phyloP scores from a whole-genome alignment of 2,797 vertebrate species.

The Oreonectes daqikongensis region DNA sequence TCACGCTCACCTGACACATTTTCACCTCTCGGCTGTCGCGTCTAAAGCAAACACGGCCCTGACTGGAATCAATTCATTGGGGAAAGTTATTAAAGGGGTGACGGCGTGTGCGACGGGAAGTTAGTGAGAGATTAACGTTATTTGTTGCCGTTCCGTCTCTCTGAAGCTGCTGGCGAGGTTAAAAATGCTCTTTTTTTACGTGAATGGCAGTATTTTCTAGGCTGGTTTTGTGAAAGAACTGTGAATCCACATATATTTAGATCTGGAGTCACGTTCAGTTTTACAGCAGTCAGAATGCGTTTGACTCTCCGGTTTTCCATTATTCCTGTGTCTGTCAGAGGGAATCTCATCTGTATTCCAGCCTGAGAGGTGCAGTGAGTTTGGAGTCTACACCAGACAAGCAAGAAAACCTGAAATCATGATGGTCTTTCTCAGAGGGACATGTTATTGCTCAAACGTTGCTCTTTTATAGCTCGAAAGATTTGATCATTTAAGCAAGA shows the following conservation, averaged over 20 bases:
- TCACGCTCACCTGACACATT: constrained; percentile 66
- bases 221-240: background rate
- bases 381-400: constrained; percentile 68
- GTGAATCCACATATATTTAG: background rate
- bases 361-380: constrained; percentile 74
- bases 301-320: constrained; percentile 75
- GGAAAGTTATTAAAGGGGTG: constrained; percentile 43
- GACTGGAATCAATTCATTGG: constrained; percentile 64
- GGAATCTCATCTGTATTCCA: constrained; percentile 75
- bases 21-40: constrained; percentile 67
- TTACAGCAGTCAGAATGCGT: constrained; percentile 67
- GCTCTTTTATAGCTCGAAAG: too few species aligned
- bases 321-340: constrained; percentile 71
- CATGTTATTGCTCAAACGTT: too few species aligned
- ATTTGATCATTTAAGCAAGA: too few species aligned
- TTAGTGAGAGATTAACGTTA: constrained; percentile 34
- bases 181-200: background rate
- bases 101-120: constrained; percentile 30
- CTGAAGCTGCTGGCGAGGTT: background rate
- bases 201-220: background rate
- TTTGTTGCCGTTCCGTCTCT: constrained; percentile 10
- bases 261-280: constrained; percentile 58
- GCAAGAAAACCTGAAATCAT: background rate
- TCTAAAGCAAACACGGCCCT: constrained; percentile 67
- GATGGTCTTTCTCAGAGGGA: background rate